Evolutionary conservation across 2,113 vertebrate species (phyloP).

Genomic region (Henicopernis longicauda): DNA sequence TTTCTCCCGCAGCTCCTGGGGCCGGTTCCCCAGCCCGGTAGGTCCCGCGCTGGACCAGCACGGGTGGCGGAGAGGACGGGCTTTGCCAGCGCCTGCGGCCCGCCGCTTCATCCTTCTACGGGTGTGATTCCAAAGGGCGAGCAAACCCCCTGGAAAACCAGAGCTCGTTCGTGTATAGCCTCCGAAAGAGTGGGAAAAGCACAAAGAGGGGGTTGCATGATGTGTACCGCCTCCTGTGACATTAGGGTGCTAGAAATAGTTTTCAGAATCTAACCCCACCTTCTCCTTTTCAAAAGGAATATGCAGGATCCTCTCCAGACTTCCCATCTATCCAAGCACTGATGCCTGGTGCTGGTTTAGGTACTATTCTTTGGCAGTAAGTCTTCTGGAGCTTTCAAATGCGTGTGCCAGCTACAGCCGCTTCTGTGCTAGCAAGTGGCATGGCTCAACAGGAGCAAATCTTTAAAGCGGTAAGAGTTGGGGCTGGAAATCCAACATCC

Average conservation of each 20-base stretch:
- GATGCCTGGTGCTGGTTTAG: neutral
- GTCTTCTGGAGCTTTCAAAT: neutral
- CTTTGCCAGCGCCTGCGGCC: neutral
- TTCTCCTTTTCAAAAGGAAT: neutral
- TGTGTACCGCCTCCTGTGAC: neutral
- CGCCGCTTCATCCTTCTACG: neutral
- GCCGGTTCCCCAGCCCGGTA: neutral
- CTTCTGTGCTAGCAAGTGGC: neutral
- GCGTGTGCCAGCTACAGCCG: neutral
- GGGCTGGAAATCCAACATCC: neutral
- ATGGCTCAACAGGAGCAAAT: neutral
- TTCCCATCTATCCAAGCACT: neutral
- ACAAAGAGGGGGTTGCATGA: rapidly evolving
- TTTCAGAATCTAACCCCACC: neutral
- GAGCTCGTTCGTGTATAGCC: neutral
- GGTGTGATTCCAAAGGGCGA: neutral
- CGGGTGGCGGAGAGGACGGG: no score
- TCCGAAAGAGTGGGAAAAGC: neutral
- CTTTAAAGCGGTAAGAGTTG: neutral
- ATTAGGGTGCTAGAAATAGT: neutral
- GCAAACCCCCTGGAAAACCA: neutral
- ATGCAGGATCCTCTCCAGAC: neutral
- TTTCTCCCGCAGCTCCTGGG: neutral
- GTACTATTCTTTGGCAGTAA: neutral
- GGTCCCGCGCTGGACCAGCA: neutral